A percentile compares a stretch with the other conserved stretches of the same genome.
phyloP scores from a whole-genome alignment of 2,797 vertebrate genomes.

The Poeciliopsis turneri region DNA sequence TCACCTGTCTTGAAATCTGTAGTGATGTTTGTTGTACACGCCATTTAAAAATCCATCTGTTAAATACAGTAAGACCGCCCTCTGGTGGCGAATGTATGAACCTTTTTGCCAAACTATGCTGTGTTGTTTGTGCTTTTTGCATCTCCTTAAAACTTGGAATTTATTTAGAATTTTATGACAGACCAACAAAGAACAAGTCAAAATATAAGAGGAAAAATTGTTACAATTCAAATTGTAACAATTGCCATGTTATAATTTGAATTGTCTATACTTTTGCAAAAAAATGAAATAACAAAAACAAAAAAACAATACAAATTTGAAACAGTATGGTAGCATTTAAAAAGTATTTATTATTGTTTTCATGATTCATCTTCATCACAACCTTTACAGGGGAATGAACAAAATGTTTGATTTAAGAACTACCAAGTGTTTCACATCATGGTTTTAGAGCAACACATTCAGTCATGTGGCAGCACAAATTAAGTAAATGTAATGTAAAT shows the following conservation, averaged over 20 bases:
- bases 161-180: not conserved
- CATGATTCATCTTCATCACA: conserved; percentile 36
- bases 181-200: not conserved
- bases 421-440: conserved; percentile 8
- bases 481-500: conserved; percentile 20
- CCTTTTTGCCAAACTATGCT: not conserved
- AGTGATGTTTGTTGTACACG: not conserved
- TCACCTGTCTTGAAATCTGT: not conserved
- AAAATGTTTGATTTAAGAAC: conserved; percentile 20
- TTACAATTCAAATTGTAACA: no score
- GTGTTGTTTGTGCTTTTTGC: not conserved
- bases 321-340: not conserved
- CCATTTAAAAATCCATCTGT: not conserved
- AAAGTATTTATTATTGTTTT: conserved; percentile 61
- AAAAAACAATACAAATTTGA: not conserved
- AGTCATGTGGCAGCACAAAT: conserved; percentile 10
- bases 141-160: not conserved
- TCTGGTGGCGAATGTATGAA: conserved; percentile 49
- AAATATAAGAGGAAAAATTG: no score
- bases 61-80: not conserved
- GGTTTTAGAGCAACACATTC: conserved; percentile 28
- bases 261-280: no score
- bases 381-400: conserved; percentile 44
- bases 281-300: no score
- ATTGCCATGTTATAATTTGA: no score